These are phyloP conservation scores for Drosophila persimilis DNA, from an alignment of 1,140 invertebrate species.

Conservation along the genomic window DNA sequence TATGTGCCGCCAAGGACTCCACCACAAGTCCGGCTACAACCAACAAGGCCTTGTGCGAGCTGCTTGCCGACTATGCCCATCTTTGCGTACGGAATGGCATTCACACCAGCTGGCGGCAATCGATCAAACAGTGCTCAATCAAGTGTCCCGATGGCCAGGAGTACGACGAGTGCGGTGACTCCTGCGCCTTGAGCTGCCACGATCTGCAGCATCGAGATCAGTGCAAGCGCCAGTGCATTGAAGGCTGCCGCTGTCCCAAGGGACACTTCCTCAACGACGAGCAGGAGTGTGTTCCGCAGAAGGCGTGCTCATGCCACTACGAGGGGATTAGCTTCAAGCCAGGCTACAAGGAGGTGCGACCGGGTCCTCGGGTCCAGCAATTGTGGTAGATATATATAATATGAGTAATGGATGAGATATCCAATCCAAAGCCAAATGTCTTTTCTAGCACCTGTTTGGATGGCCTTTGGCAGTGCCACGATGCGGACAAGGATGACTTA, in stretches of 20 bases:
- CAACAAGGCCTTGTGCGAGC: slow-evolving; percentile 90
- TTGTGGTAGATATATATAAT: too few relatives aligned
- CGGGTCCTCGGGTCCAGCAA: slow-evolving; percentile 75
- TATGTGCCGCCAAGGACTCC: slow-evolving; percentile 89
- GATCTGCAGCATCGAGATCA: slow-evolving; percentile 84
- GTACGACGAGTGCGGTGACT: slow-evolving; percentile 91
- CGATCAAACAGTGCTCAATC: slow-evolving; percentile 87
- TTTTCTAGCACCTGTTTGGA: slow-evolving; percentile 87
- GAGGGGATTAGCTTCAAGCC: slow-evolving; percentile 89
- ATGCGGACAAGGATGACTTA: slow-evolving; percentile 85
- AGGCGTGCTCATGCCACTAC: slow-evolving; percentile 90
- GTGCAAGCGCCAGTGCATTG: slow-evolving; percentile 86
- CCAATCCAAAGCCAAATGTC: slow-evolving; percentile 84
- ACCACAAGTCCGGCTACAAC: slow-evolving; percentile 68
- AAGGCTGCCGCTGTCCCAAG: slow-evolving; percentile 93
- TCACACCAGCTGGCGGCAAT: slow-evolving; percentile 89
- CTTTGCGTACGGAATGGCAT: slow-evolving; percentile 89
- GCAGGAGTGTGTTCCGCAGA: slow-evolving; percentile 90
- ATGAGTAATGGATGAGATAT: slow-evolving; percentile 82
- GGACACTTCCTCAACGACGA: slow-evolving; percentile 88
- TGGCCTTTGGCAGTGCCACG: slow-evolving; percentile 89
- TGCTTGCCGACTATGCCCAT: slow-evolving; percentile 90
- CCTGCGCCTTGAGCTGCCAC: slow-evolving; percentile 88
- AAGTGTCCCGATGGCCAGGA: slow-evolving; percentile 84
- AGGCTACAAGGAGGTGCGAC: slow-evolving; percentile 89